Conservation (phyloP, 1,140 invertebrate genomes). For the Eumeta japonica region DNA sequence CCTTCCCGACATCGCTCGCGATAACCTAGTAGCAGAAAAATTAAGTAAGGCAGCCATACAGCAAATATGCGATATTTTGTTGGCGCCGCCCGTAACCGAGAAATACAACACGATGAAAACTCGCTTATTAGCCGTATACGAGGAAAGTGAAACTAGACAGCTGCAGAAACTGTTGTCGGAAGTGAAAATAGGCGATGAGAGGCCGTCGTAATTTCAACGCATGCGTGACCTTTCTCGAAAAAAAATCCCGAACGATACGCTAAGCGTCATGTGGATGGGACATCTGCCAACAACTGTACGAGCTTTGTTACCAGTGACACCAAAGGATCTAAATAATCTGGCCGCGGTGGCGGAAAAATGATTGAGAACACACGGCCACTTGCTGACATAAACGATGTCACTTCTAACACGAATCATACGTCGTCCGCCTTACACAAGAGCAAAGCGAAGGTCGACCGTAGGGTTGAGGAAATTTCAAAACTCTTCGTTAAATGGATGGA, state of each 20-base stretch:
- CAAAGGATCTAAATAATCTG: conserved; percentile 8
- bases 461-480: too few relatives aligned
- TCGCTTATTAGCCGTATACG: too few relatives aligned
- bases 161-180: conserved; percentile 15
- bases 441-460: too few relatives aligned
- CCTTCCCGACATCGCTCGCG: too few relatives aligned
- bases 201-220: conserved; percentile 13
- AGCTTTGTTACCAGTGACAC: conserved; percentile 6
- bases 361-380: too few relatives aligned
- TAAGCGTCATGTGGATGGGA: conserved; percentile 13
- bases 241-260: conserved; percentile 7
- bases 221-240: conserved; percentile 11
- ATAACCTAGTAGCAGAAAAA: too few relatives aligned
- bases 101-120: conserved; percentile 5
- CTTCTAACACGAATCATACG: too few relatives aligned
- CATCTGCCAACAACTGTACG: conserved; percentile 11
- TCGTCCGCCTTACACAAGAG: too few relatives aligned
- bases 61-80: conserved; percentile 5
- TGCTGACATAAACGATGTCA: too few relatives aligned
- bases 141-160: too few relatives aligned
- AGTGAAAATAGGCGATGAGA: conserved; percentile 16
- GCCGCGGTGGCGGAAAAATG: conserved; percentile 18
- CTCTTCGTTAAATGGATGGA: too few relatives aligned
- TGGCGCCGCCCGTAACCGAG: neutral
- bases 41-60: conserved; percentile 1